phyloP scores from a whole-genome alignment of 92 coral and sea anemone species.

The Phymanthus crucifer region DNA sequence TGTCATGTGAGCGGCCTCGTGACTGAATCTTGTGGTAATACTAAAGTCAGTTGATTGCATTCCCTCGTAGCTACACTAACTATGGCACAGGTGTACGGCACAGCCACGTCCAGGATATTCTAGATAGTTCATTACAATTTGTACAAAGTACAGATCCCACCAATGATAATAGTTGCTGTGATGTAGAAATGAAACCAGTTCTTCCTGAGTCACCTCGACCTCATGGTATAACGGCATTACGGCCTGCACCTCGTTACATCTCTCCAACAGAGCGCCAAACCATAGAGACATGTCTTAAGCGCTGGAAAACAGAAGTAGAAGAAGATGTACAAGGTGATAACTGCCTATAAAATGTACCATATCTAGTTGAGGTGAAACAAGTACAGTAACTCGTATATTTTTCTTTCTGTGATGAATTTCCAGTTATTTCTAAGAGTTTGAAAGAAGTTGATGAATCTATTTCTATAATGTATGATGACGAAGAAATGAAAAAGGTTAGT shows the following conservation, averaged over 20 bases:
- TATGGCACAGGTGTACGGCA: conserved; percentile 65
- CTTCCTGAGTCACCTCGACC: conserved; percentile 61
- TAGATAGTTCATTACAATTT: conserved; percentile 65
- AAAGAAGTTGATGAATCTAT: conserved; percentile 67
- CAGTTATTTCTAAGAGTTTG: conserved; percentile 40
- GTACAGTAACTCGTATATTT: background rate
- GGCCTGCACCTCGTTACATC: conserved; percentile 74
- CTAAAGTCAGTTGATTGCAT: background rate
- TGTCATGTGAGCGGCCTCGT: no score
- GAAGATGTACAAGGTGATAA: conserved; percentile 67
- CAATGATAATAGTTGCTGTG: conserved; percentile 46
- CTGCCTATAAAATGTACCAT: conserved; percentile 3
- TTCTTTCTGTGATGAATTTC: background rate
- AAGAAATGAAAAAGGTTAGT: conserved; percentile 68
- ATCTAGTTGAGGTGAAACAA: background rate
- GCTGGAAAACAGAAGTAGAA: conserved; percentile 77
- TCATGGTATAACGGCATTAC: conserved; percentile 40
- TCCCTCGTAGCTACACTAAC: conserved; percentile 57
- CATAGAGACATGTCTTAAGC: conserved; percentile 55
- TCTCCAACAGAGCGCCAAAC: conserved; percentile 59
- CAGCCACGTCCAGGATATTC: conserved; percentile 63
- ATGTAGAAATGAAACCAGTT: conserved; percentile 54
- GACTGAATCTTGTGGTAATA: background rate
- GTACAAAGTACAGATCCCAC: conserved; percentile 59
- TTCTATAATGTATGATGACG: conserved; percentile 65